Conservation (phyloP, 2,888 invertebrate species). For the Watsonalla cultraria region DNA sequence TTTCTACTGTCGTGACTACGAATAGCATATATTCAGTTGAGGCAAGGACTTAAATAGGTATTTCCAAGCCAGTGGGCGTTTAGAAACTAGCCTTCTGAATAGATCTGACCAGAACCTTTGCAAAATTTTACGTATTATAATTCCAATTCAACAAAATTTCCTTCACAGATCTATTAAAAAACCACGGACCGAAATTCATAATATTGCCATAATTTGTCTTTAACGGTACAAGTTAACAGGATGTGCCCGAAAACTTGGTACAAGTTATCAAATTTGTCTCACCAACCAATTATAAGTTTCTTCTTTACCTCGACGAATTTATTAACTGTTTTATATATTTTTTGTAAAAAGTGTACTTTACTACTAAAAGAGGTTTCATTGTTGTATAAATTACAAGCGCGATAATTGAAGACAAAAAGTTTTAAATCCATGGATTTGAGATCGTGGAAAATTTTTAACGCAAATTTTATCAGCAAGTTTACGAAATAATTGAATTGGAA, state of each 20-base stretch:
- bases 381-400: conserved; percentile 11
- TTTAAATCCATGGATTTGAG: conserved; percentile 3
- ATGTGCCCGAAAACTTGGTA: conserved; percentile 34
- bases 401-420: conserved; percentile 8
- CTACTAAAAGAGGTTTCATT: conserved; percentile 13
- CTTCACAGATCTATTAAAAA: too few species aligned
- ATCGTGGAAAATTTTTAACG: background rate
- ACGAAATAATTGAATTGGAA: too few species aligned
- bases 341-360: conserved; percentile 11
- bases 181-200: background rate
- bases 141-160: too few species aligned
- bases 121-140: too few species aligned
- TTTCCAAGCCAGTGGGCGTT: too few species aligned
- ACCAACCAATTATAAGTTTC: conserved; percentile 53
- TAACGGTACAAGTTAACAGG: conserved; percentile 41
- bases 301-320: conserved; percentile 28
- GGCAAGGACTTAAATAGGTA: too few species aligned
- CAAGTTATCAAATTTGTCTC: conserved; percentile 52
- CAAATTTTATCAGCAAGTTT: background rate
- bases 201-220: conserved; percentile 27
- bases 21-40: too few species aligned
- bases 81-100: too few species aligned
- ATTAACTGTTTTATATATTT: conserved; percentile 16
- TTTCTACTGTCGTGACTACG: too few species aligned
- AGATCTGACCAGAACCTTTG: too few species aligned